Evolutionary conservation across 1,140 invertebrate species (phyloP), one percentile per base, ranked within the genome.

Genomic region (Rhagoletis pomonella): DNA sequence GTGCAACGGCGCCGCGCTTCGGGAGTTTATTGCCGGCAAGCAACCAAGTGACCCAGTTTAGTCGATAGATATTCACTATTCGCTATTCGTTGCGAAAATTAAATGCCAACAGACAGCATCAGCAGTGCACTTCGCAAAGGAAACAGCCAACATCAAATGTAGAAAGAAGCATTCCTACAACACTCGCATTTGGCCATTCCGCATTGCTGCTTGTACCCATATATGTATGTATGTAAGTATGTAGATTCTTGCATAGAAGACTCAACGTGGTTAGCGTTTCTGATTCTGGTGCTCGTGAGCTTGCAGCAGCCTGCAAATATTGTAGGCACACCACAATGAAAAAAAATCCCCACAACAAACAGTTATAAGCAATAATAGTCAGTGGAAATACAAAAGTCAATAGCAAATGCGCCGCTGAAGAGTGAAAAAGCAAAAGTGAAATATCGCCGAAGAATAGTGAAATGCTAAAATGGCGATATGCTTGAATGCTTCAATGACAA

Each of bases 401-500:
- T 55, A 3, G 50, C 50, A 7, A 29, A 0, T 0, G 14, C 39
- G 67, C 67, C 42, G 14, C 39, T 73, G 39, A 42, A 69, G 29
- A 47, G 67, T 73, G 67, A 42, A 44, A 73, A 44, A 47, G 67
- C 67, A 44, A 73, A 73, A 73, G 67, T 47, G 67, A 73, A 73
- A 73, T 73, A 44, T 44, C 42, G 42, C 39, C 39, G 67, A 4
- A 47, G 65, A 42, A 73, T 42, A 73, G 42, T 73, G 67, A 73
- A 67, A 67, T 44, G 67, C 42, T 12, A 44, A 47, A 44, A 73
- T 73, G 42, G 12, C 42, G 67, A 4, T 73, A 14, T 39, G 67
- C 67, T 73, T 39, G 39, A 73, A 44, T 73, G 67, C 29, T 44
- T 73, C 67, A 73, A 73, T 73, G 67, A 73, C 67, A 73, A 73